Evolutionary conservation across 1,140 invertebrate genomes (phyloP), one percentile per base, ranked within the genome.

Genomic region (Ctenoplectra terminalis): DNA sequence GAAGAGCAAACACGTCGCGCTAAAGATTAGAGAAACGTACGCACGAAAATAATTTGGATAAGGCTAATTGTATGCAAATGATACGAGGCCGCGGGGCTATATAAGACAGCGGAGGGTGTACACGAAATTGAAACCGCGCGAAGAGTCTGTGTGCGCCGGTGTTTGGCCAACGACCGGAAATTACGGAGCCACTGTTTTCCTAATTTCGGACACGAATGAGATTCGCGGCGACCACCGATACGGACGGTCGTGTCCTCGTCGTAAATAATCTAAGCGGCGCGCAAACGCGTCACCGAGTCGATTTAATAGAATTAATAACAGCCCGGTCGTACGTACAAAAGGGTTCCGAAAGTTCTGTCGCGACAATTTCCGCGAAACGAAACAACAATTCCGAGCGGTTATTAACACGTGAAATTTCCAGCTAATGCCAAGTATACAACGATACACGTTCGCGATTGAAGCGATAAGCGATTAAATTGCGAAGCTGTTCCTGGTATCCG

Each of bases 101-200:
- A 23, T 73, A 73, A 63, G 56, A 73, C 69, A 56, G 40, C 23
- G 37, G 17, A 58, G 31, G 37, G 23, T 4, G 40, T 48, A n/a
- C 69, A 23, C 58, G 69, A 80, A 80, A 80, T 80, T 80, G 69
- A 63, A 73, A 80, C 69, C 40, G 61, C 56, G 60, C 40, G 48
- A 66, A 64, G 64, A 52, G 50, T 81, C 15, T 20, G 11, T 29
- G 40, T 4, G 78, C 13, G 13, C 29, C 26, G 43, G 64, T 81
- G 50, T 81, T 81, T 81, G 71, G 54, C n/a, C 63, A 82, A 56
- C 26, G 46, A 66, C 52, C 72, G 80, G 80, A 82, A 82, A 82
- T 82, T 82, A 60, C 80, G 23, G 2, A 37, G 61, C 26, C 37
- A 69, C 34, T 75, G 73, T 75, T 81, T 81, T 81, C 78, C 78